Evolutionary conservation across 2,797 vertebrate species (phyloP), one percentile per base, ranked within the genome.

Genomic region (Borostomias antarcticus): DNA sequence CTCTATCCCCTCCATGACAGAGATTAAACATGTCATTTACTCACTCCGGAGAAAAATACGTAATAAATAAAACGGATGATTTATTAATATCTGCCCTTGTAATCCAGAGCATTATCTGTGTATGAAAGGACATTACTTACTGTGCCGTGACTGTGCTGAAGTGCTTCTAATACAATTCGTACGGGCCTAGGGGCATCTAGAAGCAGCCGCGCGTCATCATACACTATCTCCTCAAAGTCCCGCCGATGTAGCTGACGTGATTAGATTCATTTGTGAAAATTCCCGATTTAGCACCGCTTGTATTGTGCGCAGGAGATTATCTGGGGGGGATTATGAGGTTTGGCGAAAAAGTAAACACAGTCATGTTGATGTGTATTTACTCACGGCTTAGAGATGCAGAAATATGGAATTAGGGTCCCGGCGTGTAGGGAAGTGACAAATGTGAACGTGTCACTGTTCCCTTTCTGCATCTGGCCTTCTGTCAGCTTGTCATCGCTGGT

Each of bases 301-400:
- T 83, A 88, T 85, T 91, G 86, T 87, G 87, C n/a, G 85, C 86
- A 86, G 80, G 80, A 90, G 90, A 92, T 92, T 91, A 93, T 90
- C 86, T 82, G 70, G 77, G 90, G 70, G 77, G 90, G 91, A 92
- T 92, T 93, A 92, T 80, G 76, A 70, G 70, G 73, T 82, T 79
- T 66, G 58, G 69, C 74, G 50, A 33, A 26, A 57, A 30, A 61
- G 52, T 50, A 68, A 86, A 86, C 84, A 80, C 84, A 79, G 63
- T 75, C 66, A 84, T 88, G n/a, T 82, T 85, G 73, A 86, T 86
- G 81, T 88, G 85, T 91, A 82, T 91, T 91, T 89, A 90, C 82
- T 78, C 66, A 26, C 5, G 81, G 83, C 66, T 91, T 91, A 90
- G 78, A 76, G 75, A 87, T 84, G 86, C 77, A 78, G 82, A 84